Evolutionary conservation across 1,140 invertebrate species (phyloP).

Genomic region (Dufourea novaeangliae): DNA sequence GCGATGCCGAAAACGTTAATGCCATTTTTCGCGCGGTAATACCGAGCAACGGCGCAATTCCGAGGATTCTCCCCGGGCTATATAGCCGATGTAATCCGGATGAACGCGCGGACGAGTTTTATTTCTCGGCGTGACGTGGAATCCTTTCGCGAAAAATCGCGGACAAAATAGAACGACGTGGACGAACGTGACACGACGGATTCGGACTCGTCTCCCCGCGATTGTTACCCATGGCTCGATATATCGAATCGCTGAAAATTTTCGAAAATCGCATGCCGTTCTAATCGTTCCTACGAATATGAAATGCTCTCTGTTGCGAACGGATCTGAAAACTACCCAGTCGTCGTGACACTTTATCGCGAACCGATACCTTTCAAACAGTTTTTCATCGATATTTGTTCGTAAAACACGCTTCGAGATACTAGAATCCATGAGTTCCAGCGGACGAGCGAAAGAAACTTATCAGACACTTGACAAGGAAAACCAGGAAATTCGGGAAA

Average conservation of each 20-base stretch:
- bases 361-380: not conserved
- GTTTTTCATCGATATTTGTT: constrained; percentile 13
- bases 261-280: constrained; percentile 19
- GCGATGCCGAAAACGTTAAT: constrained; percentile 18
- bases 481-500: too few species aligned
- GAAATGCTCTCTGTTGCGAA: constrained; percentile 8
- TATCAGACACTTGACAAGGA: too few species aligned
- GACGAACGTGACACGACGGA: constrained; percentile 46
- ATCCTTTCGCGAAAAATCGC: constrained; percentile 48
- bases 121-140: constrained; percentile 46
- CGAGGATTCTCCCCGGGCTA: constrained; percentile 38
- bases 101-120: constrained; percentile 54
- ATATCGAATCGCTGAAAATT: constrained; percentile 46
- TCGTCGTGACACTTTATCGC: constrained; percentile 31
- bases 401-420: not conserved
- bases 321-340: not conserved
- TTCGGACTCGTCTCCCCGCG: constrained; percentile 28
- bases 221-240: constrained; percentile 22
- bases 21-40: constrained; percentile 41
- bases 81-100: constrained; percentile 48
- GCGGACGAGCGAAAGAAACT: not conserved
- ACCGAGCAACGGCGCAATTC: constrained; percentile 37
- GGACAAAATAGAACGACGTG: constrained; percentile 39
- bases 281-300: constrained; percentile 38
- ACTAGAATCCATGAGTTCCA: not conserved